phyloP scores from a whole-genome alignment of 2,113 vertebrate species.

The Gadus chalcogrammus region DNA sequence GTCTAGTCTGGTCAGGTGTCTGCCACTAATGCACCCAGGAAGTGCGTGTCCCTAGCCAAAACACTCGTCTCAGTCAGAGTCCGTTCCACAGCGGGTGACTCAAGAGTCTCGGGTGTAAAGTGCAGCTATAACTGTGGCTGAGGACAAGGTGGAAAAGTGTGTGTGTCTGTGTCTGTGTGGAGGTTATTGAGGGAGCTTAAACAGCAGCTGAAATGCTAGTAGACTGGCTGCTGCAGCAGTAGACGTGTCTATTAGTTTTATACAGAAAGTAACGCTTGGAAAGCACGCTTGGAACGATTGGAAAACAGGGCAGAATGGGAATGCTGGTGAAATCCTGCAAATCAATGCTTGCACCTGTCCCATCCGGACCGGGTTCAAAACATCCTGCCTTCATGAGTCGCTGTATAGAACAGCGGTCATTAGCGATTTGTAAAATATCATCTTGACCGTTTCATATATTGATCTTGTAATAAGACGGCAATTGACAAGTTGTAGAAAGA shows the following conservation, averaged over 20 bases:
- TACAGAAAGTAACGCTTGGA: too few species aligned
- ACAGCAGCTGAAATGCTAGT: not conserved
- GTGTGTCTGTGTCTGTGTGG: not conserved
- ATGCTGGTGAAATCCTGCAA: slow-evolving; percentile 49
- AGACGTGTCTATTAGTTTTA: too few species aligned
- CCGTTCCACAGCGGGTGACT: too few species aligned
- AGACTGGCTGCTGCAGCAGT: too few species aligned
- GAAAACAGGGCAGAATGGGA: not conserved
- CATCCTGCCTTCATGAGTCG: too few species aligned
- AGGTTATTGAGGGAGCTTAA: too few species aligned
- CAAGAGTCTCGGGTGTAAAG: not conserved
- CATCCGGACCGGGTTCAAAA: slow-evolving; percentile 3
- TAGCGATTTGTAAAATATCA: not conserved
- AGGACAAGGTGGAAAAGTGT: not conserved
- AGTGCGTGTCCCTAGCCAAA: too few species aligned
- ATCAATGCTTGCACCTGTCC: not conserved
- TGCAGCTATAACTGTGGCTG: not conserved
- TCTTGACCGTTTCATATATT: not conserved
- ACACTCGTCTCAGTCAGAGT: too few species aligned
- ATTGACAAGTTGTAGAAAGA: not conserved
- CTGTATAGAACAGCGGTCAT: not conserved
- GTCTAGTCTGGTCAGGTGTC: too few species aligned
- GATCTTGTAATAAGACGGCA: not conserved
- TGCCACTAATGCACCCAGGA: too few species aligned
- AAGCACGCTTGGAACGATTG: not conserved